These are phyloP conservation scores for Andricus curvator DNA, from an alignment of 2,888 invertebrate genomes.

Conservation along the genomic window DNA sequence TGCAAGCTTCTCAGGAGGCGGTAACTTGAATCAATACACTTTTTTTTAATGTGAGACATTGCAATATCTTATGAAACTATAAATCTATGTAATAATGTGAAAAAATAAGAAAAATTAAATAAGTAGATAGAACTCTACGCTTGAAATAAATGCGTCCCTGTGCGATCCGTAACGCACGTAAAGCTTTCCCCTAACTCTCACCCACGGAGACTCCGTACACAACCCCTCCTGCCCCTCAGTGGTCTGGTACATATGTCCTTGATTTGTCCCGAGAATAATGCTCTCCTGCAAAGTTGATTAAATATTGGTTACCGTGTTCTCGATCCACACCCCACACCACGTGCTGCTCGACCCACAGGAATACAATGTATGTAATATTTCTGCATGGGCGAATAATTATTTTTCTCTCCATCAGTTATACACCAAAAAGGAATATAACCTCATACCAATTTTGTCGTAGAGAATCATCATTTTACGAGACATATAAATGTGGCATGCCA, in stretches of 20 bases:
- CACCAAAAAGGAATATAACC: neutral
- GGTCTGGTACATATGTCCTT: slow-evolving; percentile 74
- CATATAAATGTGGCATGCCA: too few species aligned
- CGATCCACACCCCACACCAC: slow-evolving; percentile 21
- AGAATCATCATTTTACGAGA: neutral
- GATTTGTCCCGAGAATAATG: slow-evolving; percentile 76
- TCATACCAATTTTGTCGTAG: neutral
- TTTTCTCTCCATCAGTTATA: slow-evolving; percentile 42
- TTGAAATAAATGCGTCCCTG: slow-evolving; percentile 18
- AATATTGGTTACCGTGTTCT: slow-evolving; percentile 68
- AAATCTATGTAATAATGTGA: too few species aligned
- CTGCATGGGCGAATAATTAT: slow-evolving; percentile 50
- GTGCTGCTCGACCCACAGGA: slow-evolving; percentile 60
- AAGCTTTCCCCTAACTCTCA: slow-evolving; percentile 25
- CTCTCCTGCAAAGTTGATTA: slow-evolving; percentile 76
- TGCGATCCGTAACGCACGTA: slow-evolving; percentile 19
- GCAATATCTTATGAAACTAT: too few species aligned
- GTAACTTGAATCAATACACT: too few species aligned
- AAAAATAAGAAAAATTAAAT: neutral
- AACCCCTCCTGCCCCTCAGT: slow-evolving; percentile 54
- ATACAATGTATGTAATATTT: slow-evolving; percentile 66
- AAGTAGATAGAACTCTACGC: neutral
- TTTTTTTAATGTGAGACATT: too few species aligned
- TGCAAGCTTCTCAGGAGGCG: too few species aligned
- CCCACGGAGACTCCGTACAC: slow-evolving; percentile 11